Evolutionary conservation across 2,797 vertebrate species (phyloP).

Genomic region (Falco naumanni): DNA sequence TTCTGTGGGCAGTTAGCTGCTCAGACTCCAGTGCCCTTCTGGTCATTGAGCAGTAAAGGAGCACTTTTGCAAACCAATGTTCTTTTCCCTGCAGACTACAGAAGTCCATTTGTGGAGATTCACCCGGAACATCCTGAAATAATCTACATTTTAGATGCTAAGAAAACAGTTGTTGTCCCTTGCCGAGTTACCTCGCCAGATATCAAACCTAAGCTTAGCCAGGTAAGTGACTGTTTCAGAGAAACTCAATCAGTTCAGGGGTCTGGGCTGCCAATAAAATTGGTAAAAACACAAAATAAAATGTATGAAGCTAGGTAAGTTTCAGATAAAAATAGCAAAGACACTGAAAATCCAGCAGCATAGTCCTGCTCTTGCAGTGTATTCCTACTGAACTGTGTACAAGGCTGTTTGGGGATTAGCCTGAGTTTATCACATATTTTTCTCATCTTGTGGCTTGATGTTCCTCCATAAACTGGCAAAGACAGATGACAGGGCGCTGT

Average conservation of each 20-base stretch:
- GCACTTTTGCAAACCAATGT: neutral
- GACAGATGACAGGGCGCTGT: neutral
- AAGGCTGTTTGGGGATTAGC: neutral
- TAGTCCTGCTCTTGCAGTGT: neutral
- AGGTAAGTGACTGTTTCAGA: constrained; percentile 75
- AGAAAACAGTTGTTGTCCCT: constrained; percentile 77
- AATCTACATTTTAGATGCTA: constrained; percentile 63
- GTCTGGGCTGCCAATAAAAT: neutral
- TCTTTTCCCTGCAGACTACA: constrained; percentile 76
- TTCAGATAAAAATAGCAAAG: neutral
- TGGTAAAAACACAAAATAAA: neutral
- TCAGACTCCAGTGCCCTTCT: neutral
- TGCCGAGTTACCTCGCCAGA: constrained; percentile 86
- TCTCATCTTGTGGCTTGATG: neutral
- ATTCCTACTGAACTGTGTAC: neutral
- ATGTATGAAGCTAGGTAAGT: neutral
- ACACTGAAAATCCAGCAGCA: neutral
- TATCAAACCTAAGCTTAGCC: constrained; percentile 74
- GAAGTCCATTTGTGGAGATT: constrained; percentile 82
- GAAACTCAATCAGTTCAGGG: neutral
- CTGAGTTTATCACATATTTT: neutral
- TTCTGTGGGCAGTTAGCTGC: neutral
- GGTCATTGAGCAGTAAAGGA: neutral
- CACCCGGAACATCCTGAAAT: neutral
- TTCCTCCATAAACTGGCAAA: neutral